Evolutionary conservation across 2,113 vertebrate genomes (phyloP), one percentile per base, ranked within the genome.

Genomic region (Oophaga pumilio): DNA sequence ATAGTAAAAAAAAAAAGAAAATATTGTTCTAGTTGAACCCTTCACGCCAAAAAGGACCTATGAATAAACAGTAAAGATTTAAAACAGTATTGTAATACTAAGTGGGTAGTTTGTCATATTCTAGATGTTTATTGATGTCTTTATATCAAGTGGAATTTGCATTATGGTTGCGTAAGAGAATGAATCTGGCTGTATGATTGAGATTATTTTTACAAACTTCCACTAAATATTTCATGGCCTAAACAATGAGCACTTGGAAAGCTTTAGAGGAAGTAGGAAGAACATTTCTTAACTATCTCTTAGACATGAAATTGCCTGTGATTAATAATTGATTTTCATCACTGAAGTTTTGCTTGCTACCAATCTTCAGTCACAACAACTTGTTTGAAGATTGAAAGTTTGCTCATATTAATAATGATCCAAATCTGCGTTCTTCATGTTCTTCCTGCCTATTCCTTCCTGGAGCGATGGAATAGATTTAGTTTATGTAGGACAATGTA

Each of bases 301-400:
- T 53, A 76, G 80, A 15, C 26, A 60, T 59, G 64, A 74, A 69
- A n/a, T 24, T 20, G 24, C 18, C 66, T 52, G 43, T 52, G 50
- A 82, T 87, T 76, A 87, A 88, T 88, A 76, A 88, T 76, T 88
- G 15, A 88, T 76, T 82, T 66, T 59, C 56, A 57, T 59, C 77
- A 33, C 56, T 80, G 56, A 28, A 12, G 52, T 60, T 33, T 80
- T 80, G 26, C 77, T 80, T 0, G 26, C n/a, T 6, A 8, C 20
- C 33, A 43, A 8, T 78, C 76, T 15, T 7, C 52, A 17, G 49
- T 28, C 76, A 57, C 11, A 57, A 78, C 12, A 28, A 57, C 53
- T 4, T 12, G 57, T 24, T 10, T 26, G 14, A 56, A 53, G 76
- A 28, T 59, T 22, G 20, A 22, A 26, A 78, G 57, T 78, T 78